phyloP scores from a whole-genome alignment of 30 jellyfish, hydroid and myxozoan genomes.

The Aurelia aurita complex sp. Pacific region DNA sequence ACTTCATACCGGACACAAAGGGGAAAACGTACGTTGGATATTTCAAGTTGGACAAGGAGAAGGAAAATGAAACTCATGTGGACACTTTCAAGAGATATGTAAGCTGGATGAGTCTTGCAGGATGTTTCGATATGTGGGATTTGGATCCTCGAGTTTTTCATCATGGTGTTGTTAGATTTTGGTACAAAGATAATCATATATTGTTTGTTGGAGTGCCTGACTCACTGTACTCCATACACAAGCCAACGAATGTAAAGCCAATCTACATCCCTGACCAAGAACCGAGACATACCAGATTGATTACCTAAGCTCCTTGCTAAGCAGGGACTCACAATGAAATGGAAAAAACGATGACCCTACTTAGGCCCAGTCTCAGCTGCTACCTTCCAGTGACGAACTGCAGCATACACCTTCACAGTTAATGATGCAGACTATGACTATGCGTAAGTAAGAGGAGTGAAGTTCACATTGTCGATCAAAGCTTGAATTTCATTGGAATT shows the following conservation, averaged over 20 bases:
- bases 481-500: no score
- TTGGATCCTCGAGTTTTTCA: slow-evolving; percentile 88
- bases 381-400: no score
- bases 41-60: slow-evolving; percentile 31
- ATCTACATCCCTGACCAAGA: slow-evolving; percentile 16
- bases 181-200: slow-evolving; percentile 75
- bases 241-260: slow-evolving; percentile 71
- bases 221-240: slow-evolving; percentile 62
- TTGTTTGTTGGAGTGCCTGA: slow-evolving; percentile 71
- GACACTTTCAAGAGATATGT: no score
- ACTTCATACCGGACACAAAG: slow-evolving; percentile 77
- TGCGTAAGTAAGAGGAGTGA: no score
- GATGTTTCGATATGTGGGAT: slow-evolving; percentile 86
- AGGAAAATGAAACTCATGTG: slow-evolving; percentile 42
- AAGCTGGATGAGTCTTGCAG: slow-evolving; percentile 70
- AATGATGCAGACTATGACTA: no score
- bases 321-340: no score
- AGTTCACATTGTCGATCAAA: no score
- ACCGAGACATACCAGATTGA: no score
- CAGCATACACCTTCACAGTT: no score
- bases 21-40: slow-evolving; percentile 78
- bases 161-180: slow-evolving; percentile 75
- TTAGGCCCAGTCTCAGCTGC: no score
- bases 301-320: no score
- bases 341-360: no score